phyloP scores from a whole-genome alignment of 2,888 invertebrate genomes.

The Oxytorus armatus region DNA sequence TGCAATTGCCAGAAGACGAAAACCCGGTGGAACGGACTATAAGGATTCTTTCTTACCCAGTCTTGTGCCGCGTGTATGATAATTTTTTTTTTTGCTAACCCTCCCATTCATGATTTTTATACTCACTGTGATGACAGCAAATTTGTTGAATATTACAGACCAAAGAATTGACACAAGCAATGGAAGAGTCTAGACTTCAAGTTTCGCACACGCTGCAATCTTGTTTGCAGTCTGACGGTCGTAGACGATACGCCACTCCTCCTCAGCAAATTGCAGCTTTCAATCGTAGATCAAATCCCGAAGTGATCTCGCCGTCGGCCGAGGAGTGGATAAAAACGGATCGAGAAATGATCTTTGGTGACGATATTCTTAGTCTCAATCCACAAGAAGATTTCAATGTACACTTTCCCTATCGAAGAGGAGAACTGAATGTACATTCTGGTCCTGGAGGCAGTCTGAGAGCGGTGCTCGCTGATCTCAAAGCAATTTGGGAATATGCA shows the following conservation, averaged over 20 bases:
- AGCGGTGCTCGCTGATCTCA: constrained; percentile 93
- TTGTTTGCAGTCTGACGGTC: constrained; percentile 93
- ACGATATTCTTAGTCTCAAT: constrained; percentile 90
- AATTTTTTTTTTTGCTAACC: neutral
- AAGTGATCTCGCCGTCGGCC: constrained; percentile 86
- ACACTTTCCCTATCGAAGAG: constrained; percentile 95
- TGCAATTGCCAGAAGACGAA: constrained; percentile 90
- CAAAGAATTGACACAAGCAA: constrained; percentile 90
- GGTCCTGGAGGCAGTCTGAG: constrained; percentile 94
- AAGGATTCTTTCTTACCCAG: constrained; percentile 89
- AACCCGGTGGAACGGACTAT: constrained; percentile 85
- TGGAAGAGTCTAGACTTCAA: constrained; percentile 93
- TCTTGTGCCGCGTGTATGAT: constrained; percentile 84
- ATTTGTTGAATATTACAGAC: constrained; percentile 85
- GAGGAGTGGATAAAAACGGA: constrained; percentile 88
- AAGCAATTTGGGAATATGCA: constrained; percentile 94
- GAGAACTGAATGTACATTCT: constrained; percentile 94
- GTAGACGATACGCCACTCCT: constrained; percentile 93
- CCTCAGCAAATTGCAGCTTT: constrained; percentile 96
- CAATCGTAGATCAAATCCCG: constrained; percentile 92
- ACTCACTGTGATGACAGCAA: too few species aligned
- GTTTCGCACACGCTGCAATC: constrained; percentile 95
- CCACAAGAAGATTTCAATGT: constrained; percentile 91
- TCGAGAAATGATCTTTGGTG: constrained; percentile 90
- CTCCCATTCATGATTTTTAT: neutral